Base-by-base conservation (phyloP, 2,797 vertebrate species). In the Mormyrops boulengeri region DNA sequence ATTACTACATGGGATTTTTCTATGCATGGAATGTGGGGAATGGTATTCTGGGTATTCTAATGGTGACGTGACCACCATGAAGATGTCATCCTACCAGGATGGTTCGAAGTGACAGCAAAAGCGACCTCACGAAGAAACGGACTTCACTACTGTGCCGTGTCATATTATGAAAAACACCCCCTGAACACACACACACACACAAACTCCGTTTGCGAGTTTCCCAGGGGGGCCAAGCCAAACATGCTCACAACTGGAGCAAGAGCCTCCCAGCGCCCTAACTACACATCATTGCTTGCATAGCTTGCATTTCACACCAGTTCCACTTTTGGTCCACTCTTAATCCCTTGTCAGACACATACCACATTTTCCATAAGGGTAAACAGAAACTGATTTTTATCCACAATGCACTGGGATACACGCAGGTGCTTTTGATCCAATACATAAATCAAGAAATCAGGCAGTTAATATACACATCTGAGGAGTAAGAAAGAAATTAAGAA, bases 141-240 rank as follows among this genome's bases (percentile, higher is more conserved):
- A 91, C 91, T 91, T 93, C 55, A 88, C 90, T 91, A 92, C 90
- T 91, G 84, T 6, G 26, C 87, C 77, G 86, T 90, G 26, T 80
- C 34, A 17, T 9, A 92, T 93, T 93, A 93, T 91, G 92, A 92
- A 91, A 93, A 94, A 91, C 91, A 91, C 93, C 92, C 92, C 90
- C 91, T 4, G 9, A 66, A 69, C 66, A 69, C 30, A 66, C 60
- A 69, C 57, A n/a, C n/a, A 66, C 26, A 69, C 11, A 73, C 66
- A 73, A 38, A 73, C 66, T 30, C 66, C 0, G 4, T 73, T 38
- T 38, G 66, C 0, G 8, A 73, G 66, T 17, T 12, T 73, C 89
- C 94, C 92, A 91, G 1, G n/a, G 86, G 86, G 50, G 93, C 93
- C 95, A 95, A 94, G 89, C 92, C 93, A 95, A 80, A 80, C 94